Evolutionary conservation across 2,113 vertebrate species (phyloP), one percentile per base, ranked within the genome.

Genomic region (Cyanoliseus patagonus): DNA sequence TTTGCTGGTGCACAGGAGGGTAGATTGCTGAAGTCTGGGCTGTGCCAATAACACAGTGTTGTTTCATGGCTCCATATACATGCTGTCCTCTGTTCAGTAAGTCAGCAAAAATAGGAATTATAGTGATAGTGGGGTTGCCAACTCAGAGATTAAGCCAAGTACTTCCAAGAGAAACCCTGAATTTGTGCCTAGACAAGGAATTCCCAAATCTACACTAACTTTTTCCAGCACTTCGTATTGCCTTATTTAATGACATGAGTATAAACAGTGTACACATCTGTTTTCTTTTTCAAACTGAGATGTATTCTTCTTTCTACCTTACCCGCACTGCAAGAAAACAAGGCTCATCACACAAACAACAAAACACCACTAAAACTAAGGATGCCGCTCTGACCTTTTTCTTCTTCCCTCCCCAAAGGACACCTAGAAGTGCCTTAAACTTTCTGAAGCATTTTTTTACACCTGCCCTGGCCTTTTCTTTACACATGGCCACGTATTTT

Each of bases 401-500:
- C 7, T 57, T 53, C 31, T 86, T 42, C 35, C 49, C 18, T 81
- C 13, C 9, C n/a, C 35, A 69, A 75, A 91, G 68, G 37, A 52
- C 47, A 63, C 6, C 6, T 64, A 42, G 2, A 17, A 81, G 6
- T 11, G 6, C 13, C 28, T 85, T 47, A 17, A 67, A n/a, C 47
- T 62, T 89, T 86, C 61, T 67, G 63, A 82, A 63, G 33, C n/a
- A 27, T 35, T 53, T 10, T 44, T 72, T 44, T 67, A 78, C 39
- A 70, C 47, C 78, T 39, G 33, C 42, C 62, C 59, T 94, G 80
- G 67, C 67, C 44, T 97, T 83, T 94, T 89, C 76, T 93, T 94
- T 86, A 47, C 92, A 88, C 61, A 64, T 74, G 69, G 89, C 19
- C 83, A 86, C 31, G 69, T 27, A 42, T 81, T 96, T 95, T 97